phyloP scores from a whole-genome alignment of 2,113 vertebrate genomes.

The Corvus hawaiiensis region DNA sequence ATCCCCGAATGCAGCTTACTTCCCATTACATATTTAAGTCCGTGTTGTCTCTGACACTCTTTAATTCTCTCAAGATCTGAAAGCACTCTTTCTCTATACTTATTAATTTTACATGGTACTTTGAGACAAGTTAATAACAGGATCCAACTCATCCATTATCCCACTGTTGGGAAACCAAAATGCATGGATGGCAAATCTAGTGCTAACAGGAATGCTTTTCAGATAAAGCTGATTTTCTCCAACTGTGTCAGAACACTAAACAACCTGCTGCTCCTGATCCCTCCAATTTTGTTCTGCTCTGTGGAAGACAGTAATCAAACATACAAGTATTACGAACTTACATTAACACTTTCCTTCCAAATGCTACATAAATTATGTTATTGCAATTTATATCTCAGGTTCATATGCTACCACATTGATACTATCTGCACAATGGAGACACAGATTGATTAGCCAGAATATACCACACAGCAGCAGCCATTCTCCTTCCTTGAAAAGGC shows the following conservation, averaged over 20 bases:
- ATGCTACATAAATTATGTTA: not conserved
- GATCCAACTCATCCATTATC: not conserved
- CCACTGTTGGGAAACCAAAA: not conserved
- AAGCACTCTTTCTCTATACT: not conserved
- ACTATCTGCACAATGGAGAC: not conserved
- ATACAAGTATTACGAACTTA: not conserved
- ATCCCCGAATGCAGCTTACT: not conserved
- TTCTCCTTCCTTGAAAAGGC: not conserved
- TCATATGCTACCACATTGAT: not conserved
- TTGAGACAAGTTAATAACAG: not conserved
- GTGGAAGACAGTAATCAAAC: not conserved
- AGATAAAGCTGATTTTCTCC: not conserved
- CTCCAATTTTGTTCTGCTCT: not conserved
- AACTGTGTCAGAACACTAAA: not conserved
- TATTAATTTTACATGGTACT: slow-evolving; percentile 4
- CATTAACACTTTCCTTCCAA: not conserved
- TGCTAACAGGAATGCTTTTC: not conserved
- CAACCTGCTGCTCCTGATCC: not conserved
- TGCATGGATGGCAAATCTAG: not conserved
- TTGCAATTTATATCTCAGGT: not conserved
- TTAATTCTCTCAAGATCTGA: not conserved
- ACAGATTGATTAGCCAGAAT: not conserved
- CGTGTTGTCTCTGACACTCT: not conserved
- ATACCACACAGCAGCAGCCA: not conserved
- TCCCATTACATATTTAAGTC: not conserved